Evolutionary conservation across 2,797 vertebrate genomes (phyloP).

Genomic region (Chromobotia macracanthus): DNA sequence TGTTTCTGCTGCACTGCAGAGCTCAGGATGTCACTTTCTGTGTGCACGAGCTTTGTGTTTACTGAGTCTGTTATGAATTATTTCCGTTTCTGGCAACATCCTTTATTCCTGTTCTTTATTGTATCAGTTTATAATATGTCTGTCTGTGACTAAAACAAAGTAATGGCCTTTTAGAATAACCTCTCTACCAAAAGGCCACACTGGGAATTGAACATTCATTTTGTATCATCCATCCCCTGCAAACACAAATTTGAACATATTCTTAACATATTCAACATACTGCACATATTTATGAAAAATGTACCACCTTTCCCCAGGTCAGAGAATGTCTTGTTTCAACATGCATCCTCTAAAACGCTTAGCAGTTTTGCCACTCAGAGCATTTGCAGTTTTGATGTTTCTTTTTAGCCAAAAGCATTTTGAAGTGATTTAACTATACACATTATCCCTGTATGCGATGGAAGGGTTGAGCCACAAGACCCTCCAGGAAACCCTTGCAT

Average conservation of each 20-base stretch:
- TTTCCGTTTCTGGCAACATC: background rate
- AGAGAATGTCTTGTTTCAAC: slow-evolving; percentile 22
- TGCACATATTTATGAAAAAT: slow-evolving; percentile 34
- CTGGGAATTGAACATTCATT: slow-evolving; percentile 40
- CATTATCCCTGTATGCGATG: background rate
- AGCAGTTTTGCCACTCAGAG: background rate
- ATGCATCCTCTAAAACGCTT: slow-evolving; percentile 20
- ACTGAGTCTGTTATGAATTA: background rate
- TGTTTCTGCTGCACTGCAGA: slow-evolving; percentile 2
- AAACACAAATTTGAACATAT: slow-evolving; percentile 35
- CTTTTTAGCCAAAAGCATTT: slow-evolving; percentile 3
- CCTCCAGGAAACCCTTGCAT: background rate
- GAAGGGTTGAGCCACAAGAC: background rate
- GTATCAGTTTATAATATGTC: background rate
- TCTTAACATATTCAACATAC: background rate
- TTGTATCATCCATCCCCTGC: slow-evolving; percentile 37
- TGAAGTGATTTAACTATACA: background rate
- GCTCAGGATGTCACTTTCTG: background rate
- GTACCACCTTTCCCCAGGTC: background rate
- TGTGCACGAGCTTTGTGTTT: background rate
- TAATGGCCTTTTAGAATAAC: background rate
- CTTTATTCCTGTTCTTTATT: background rate
- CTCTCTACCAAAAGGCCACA: slow-evolving; percentile 14
- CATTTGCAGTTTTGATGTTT: slow-evolving; percentile 22
- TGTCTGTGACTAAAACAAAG: background rate